A percentile compares a stretch with the other conserved stretches of the same genome.
phyloP scores from a whole-genome alignment of 2,888 invertebrate genomes.

The Drosophila nr. fundita region DNA sequence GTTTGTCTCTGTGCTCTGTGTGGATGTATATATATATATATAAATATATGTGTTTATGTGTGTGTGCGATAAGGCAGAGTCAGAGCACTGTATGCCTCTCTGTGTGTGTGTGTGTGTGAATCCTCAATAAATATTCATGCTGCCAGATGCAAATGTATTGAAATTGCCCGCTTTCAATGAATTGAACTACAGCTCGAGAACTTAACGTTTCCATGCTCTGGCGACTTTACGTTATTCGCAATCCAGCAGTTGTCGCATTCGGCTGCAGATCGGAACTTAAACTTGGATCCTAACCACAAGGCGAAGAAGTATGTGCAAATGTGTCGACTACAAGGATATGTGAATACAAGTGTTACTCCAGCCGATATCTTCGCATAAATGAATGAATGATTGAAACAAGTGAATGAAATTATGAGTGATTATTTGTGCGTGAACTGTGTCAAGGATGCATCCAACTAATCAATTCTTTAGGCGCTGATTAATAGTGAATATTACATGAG shows the following conservation, averaged over 20 bases:
- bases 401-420: conserved; percentile 4
- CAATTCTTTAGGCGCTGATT: neutral
- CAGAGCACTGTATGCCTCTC: conserved; percentile 16
- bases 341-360: neutral
- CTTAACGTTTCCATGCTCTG: conserved; percentile 64
- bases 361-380: conserved; percentile 3
- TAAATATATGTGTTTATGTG: conserved; percentile 3
- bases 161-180: conserved; percentile 65
- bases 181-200: conserved; percentile 67
- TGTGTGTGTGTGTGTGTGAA: conserved; percentile 48
- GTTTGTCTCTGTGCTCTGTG: conserved; percentile 37
- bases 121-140: conserved; percentile 79
- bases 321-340: conserved; percentile 23
- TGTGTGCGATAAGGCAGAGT: conserved; percentile 50
- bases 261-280: conserved; percentile 78
- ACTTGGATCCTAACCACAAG: conserved; percentile 55
- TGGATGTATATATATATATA: conserved; percentile 1
- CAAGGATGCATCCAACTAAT: conserved; percentile 17
- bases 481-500: neutral
- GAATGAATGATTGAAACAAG: conserved; percentile 1
- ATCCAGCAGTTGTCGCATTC: conserved; percentile 84
- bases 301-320: conserved; percentile 68
- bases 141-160: conserved; percentile 76
- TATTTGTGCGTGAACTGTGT: conserved; percentile 14
- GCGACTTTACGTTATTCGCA: conserved; percentile 83